phyloP scores from a whole-genome alignment of 2,113 vertebrate genomes.

The Holacanthus passer region DNA sequence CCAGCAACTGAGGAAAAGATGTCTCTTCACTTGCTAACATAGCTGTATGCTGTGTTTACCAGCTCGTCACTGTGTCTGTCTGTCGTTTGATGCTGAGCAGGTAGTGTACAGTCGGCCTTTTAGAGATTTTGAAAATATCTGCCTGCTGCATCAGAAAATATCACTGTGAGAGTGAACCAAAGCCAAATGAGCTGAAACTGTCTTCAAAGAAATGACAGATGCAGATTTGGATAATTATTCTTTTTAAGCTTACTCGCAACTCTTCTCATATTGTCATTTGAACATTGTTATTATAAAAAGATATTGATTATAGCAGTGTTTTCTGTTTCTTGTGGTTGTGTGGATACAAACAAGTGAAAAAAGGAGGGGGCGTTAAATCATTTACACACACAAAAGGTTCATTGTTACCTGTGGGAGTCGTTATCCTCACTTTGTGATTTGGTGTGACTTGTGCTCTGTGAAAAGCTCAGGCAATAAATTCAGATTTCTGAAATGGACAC shows the following conservation, averaged over 20 bases:
- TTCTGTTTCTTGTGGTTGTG: neutral
- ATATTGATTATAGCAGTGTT: too few relatives aligned
- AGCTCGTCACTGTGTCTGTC: neutral
- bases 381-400: neutral
- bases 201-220: neutral
- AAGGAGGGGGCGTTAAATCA: neutral
- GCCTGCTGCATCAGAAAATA: neutral
- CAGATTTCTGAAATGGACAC: neutral
- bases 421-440: conserved; percentile 5
- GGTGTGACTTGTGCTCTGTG: conserved; percentile 1
- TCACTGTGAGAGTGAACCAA: neutral
- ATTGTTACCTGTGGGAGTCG: neutral
- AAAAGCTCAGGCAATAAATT: neutral
- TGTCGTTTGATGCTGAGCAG: neutral
- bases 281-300: neutral
- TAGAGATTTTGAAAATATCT: neutral
- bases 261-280: neutral
- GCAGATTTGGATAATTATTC: neutral
- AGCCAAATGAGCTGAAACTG: neutral
- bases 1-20: neutral
- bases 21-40: neutral
- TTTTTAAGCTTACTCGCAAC: neutral
- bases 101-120: neutral
- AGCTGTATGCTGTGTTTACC: neutral
- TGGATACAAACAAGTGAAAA: neutral